phyloP scores from a whole-genome alignment of 2,888 invertebrate species.

The Sarcophaga variegata region DNA sequence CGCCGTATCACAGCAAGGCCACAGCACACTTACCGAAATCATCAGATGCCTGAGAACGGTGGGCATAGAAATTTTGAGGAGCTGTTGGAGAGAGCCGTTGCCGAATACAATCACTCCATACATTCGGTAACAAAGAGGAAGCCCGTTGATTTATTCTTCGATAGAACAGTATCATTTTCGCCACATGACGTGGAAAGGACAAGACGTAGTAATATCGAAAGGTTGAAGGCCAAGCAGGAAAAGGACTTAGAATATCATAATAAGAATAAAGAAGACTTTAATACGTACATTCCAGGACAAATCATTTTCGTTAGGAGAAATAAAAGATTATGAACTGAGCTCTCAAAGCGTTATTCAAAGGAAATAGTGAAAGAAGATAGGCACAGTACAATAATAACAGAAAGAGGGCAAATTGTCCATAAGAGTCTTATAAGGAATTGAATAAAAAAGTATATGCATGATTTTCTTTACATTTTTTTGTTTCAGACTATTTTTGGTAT shows the following conservation, averaged over 20 bases:
- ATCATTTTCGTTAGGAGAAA: too few species aligned
- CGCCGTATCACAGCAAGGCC: background rate
- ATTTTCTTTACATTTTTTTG: too few species aligned
- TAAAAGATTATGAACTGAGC: background rate
- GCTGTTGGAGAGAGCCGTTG: background rate
- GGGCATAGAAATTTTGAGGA: background rate
- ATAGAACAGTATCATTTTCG: background rate
- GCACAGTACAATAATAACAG: background rate
- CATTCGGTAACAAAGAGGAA: background rate
- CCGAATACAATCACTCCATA: background rate
- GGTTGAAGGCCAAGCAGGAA: background rate
- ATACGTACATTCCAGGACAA: too few species aligned
- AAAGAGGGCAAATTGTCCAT: background rate
- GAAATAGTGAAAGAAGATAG: background rate
- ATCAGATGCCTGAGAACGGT: background rate
- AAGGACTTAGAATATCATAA: too few species aligned
- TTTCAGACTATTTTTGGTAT: too few species aligned
- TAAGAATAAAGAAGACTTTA: too few species aligned
- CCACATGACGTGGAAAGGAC: background rate
- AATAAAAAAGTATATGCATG: too few species aligned
- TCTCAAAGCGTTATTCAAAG: background rate
- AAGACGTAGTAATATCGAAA: background rate
- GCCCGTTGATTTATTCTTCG: background rate
- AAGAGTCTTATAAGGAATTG: background rate
- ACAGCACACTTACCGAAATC: background rate